A percentile compares a stretch with the other conserved stretches of the same genome.
phyloP scores from a whole-genome alignment of 2,888 invertebrate genomes.

The Dicranocentrus wangi region DNA sequence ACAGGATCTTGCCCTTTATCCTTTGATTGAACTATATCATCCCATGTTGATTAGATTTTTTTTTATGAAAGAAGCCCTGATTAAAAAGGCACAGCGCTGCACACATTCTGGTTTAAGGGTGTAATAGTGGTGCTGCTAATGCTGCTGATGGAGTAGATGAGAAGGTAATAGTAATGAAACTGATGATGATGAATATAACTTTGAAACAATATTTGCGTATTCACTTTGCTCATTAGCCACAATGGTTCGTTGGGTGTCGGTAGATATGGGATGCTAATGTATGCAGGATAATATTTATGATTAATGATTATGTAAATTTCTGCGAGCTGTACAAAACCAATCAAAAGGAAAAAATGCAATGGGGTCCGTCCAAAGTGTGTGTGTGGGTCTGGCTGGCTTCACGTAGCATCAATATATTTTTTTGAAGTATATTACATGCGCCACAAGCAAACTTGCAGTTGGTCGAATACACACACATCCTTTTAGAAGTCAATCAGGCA shows the following conservation, averaged over 20 bases:
- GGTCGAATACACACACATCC: neutral
- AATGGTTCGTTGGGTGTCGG: neutral
- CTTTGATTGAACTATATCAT: neutral
- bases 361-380: too few species aligned
- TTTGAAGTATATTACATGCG: neutral
- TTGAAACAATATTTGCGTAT: neutral
- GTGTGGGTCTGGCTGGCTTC: too few species aligned
- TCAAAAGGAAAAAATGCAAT: conserved; percentile 9
- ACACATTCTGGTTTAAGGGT: neutral
- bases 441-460: neutral
- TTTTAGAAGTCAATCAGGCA: conserved; percentile 12
- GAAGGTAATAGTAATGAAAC: neutral
- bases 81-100: neutral
- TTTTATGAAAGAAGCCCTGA: neutral
- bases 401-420: conserved; percentile 9
- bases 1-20: conserved; percentile 45
- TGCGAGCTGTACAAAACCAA: neutral
- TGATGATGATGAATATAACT: neutral
- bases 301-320: conserved; percentile 20
- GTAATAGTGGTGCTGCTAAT: too few species aligned
- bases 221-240: neutral
- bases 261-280: neutral
- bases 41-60: neutral
- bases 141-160: neutral
- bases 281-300: conserved; percentile 5